Percentiles rank a stretch among this genome's conserved stretches.
Conservation (phyloP, 2,113 vertebrate species). For the Pardalotus punctatus region DNA sequence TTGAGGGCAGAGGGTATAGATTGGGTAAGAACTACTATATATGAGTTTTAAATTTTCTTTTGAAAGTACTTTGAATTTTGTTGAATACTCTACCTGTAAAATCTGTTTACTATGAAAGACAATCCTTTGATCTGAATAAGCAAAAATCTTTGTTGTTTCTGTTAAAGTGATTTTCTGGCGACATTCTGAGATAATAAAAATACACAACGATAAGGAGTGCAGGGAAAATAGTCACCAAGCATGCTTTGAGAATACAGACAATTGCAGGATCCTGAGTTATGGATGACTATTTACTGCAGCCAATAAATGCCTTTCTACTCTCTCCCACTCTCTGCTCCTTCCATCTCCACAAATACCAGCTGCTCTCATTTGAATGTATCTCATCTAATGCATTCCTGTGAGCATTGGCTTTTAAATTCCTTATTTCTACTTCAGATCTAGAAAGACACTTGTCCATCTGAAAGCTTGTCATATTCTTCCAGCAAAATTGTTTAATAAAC, state of each 20-base stretch:
- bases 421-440: neutral
- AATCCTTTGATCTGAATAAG: neutral
- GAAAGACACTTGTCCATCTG: neutral
- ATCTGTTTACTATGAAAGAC: neutral
- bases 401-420: neutral
- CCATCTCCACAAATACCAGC: neutral
- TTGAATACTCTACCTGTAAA: neutral
- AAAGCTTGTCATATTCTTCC: neutral
- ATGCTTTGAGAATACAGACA: neutral
- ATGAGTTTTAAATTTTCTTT: neutral
- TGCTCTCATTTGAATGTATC: neutral
- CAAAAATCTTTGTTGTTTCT: neutral
- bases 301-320: neutral
- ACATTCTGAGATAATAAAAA: neutral
- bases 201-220: neutral
- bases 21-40: neutral
- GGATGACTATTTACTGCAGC: neutral
- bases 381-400: neutral
- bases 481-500: neutral
- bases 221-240: neutral
- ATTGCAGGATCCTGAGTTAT: neutral
- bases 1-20: fast-evolving
- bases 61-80: neutral
- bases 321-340: neutral
- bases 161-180: neutral